phyloP scores from a whole-genome alignment of 2,888 invertebrate species.

The Meta bourneti region DNA sequence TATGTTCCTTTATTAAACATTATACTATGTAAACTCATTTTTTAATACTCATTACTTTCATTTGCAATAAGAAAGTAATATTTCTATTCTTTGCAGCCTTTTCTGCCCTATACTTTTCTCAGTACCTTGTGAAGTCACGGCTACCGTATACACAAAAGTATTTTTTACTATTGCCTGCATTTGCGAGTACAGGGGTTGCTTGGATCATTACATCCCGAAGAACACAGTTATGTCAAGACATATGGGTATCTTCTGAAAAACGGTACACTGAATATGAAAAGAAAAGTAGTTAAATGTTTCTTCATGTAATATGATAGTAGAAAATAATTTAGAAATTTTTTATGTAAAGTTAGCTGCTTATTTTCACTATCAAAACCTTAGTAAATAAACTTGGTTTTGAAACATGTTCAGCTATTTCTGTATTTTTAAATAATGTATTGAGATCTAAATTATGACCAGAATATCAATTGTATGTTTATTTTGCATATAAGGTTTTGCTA shows the following conservation, averaged over 20 bases:
- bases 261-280: slow-evolving; percentile 48
- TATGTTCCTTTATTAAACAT: too few relatives aligned
- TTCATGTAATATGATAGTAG: too few relatives aligned
- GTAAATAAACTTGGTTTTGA: too few relatives aligned
- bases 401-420: too few relatives aligned
- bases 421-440: too few relatives aligned
- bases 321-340: too few relatives aligned
- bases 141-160: slow-evolving; percentile 56
- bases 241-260: slow-evolving; percentile 39
- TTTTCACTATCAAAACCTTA: too few relatives aligned
- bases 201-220: slow-evolving; percentile 59
- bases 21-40: neutral
- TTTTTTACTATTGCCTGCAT: slow-evolving; percentile 43
- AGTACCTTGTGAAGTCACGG: slow-evolving; percentile 56
- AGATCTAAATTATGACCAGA: too few relatives aligned
- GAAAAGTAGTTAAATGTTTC: slow-evolving; percentile 12
- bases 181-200: slow-evolving; percentile 53
- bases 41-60: neutral
- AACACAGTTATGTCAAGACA: slow-evolving; percentile 58
- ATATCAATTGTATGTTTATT: too few relatives aligned
- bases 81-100: slow-evolving; percentile 53
- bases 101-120: slow-evolving; percentile 64
- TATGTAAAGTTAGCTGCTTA: too few relatives aligned
- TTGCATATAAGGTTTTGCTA: too few relatives aligned
- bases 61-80: neutral